A percentile compares a stretch with the other conserved stretches of the same genome.
Conservation (phyloP, 2,888 invertebrate species). For the Drosophila percnosoma region DNA sequence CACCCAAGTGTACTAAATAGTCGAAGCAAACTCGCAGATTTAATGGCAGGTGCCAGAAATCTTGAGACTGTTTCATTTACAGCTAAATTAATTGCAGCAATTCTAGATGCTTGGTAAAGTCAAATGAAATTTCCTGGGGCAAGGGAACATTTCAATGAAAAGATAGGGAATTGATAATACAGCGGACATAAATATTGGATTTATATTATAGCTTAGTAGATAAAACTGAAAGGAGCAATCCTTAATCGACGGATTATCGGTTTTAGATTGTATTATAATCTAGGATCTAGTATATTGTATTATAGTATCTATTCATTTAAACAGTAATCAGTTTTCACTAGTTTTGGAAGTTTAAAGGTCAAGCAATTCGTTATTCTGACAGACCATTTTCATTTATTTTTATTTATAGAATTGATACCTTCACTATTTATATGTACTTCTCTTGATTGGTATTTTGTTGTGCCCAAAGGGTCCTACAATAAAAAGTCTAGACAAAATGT, state of each 20-base stretch:
- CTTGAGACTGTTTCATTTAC: constrained; percentile 50
- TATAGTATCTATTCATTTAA: not conserved
- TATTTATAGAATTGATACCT: not conserved
- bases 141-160: constrained; percentile 23
- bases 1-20: constrained; percentile 48
- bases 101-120: not conserved
- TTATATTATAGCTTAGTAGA: not conserved
- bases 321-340: not conserved
- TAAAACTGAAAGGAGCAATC: not conserved
- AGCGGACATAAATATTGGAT: not conserved
- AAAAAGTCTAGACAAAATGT: not conserved
- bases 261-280: not conserved
- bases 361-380: not conserved
- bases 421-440: not conserved
- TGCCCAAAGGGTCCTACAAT: not conserved
- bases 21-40: constrained; percentile 45
- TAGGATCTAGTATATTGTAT: no score
- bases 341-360: not conserved
- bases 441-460: not conserved
- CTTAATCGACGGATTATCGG: not conserved
- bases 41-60: constrained; percentile 63
- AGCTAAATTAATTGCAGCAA: constrained; percentile 40
- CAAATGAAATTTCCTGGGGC: constrained; percentile 37
- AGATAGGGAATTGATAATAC: not conserved
- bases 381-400: not conserved